Evolutionary conservation across 2,888 invertebrate genomes (phyloP), one percentile per base, ranked within the genome.

Genomic region (Heliconius charithonia): DNA sequence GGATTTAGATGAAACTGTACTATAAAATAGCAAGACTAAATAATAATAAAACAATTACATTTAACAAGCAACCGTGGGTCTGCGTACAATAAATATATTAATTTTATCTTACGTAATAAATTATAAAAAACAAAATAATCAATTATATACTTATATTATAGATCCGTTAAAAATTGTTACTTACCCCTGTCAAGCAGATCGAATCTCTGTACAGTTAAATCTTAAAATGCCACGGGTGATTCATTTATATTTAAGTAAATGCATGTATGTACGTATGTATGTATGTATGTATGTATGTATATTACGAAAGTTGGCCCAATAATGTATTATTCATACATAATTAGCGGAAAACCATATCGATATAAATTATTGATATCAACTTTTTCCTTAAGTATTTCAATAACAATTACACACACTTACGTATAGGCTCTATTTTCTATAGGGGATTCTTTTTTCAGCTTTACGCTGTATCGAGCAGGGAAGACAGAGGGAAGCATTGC

Each of bases 201-300:
- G 63, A 70, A 85, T 83, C 84, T 81, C 71, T 79, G 81, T 84
- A 84, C 85, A 83, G 84, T 85, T 83, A 85, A 83, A 81, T 81
- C 76, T 80, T 74, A 81, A 51, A 83, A 84, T 85, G 81, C 83
- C 83, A 85, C 62, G 78, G 62, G 65, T 85, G 85, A 84, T 74
- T 85, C 85, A 85, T 77, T 76, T 59, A 29, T 75, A 80, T 82
- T 51, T 51, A 45, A 16, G 10, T 25, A 67, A 41, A 25, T 82
- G 78, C 37, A 63, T 25, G n/a, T 80, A 82, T 83, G 80, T 65
- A 65, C 29, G 62, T 62, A 25, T 56, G 37, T 37, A 67, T 67
- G 41, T 63, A 63, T 16, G 27, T 63, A 27, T 56, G 37, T 37
- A 67, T 67, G 41, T 63, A 63, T 16, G 27, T 63, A 27, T 56